Base-by-base conservation (phyloP, 2,888 invertebrate genomes). In the Azorinus chamasolen region DNA sequence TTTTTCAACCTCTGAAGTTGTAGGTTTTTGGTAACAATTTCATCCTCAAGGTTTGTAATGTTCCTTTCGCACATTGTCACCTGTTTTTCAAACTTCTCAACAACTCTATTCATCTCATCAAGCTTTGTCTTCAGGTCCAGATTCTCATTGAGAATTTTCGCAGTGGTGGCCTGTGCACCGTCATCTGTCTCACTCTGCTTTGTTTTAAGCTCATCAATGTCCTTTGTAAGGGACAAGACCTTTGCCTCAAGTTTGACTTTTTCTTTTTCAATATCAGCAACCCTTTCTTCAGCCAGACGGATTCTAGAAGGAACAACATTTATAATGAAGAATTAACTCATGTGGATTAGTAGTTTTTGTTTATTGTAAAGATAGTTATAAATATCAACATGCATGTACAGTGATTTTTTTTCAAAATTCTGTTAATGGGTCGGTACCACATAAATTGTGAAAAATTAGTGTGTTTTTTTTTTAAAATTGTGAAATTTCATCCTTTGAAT, bases 131-230 rank as follows among this genome's bases (percentile, higher is more conserved):
- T 76, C 39, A 80, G 45, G 12, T 76, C 80, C n/a, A 80, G 45
- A 22, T 83, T 79, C 69, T 79, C 79, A 10, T 63, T 62, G 43
- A 66, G 66, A 12, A 79, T 37, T 63, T 74, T 77, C 20, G 55
- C 37, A n/a, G 59, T 65, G 0, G 68, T 48, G 39, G 72, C 64
- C 27, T 78, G 68, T 16, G 71, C 70, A 59, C 78, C 65, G 58
- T 71, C 77, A 62, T 88, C 94, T n/a, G 94, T 86, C 14, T 91
- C 93, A 6, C 92, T 91, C 70, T 88, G 68, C 68, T 79, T 79
- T 20, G 68, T 65, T 62, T 84, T 85, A 22, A 88, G 50, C 93
- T 94, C 72, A 93, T 93, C 46, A 82, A 94, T 94, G 12, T 76
- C 75, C 45, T 65, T 62, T n/a, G 72, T 73, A 0, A 79, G 39